Base-by-base conservation (phyloP, 2,888 invertebrate species). In the Polyommatus iphigenia region DNA sequence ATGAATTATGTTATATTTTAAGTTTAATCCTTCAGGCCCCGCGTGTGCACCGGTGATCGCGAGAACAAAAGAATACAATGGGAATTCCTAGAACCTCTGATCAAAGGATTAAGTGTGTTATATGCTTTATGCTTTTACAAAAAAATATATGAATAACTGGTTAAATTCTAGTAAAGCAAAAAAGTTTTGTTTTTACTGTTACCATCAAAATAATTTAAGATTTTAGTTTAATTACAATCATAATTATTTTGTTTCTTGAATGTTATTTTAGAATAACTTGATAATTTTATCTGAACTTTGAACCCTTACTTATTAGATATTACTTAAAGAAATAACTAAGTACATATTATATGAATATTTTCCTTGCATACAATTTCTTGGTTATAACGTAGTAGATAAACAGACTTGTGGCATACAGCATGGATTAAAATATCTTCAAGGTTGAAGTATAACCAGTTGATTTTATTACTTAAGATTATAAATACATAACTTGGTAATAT, bases 341-440 rank as follows among this genome's bases (percentile, higher is more conserved):
- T n/a, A 57, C 13, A 57, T 57, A 24, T 57, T 4, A 15, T n/a
- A 4, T 4, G 15, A 50, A 50, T 57, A 59, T 59, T n/a, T 59
- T 59, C 20, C 59, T 62, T 62, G 24, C 62, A 24, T 62, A 62
- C 62, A 62, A 62, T 62, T 62, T 62, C 62, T 62, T 62, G 62
- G 62, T 24, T 73, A 41, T 20, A 20, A 41, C 20, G 10, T 71
- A 18, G 24, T 72, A 72, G 36, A 72, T n/a, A 72, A 72, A 72
- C 29, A 32, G 20, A 41, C 1, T 73, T 46, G 46, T 20, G 41
- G 4, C 46, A 46, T 20, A 5, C n/a, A 73, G n/a, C n/a, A 24
- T 20, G 46, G 46, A 73, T 72, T 20, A 36, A 72, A 36, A 72
- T 72, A 72, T 24, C 46, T 73, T 41, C 73, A 73, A 46, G 73